Base-by-base conservation (phyloP, 2,797 vertebrate species). In the Scolopax rusticola region DNA sequence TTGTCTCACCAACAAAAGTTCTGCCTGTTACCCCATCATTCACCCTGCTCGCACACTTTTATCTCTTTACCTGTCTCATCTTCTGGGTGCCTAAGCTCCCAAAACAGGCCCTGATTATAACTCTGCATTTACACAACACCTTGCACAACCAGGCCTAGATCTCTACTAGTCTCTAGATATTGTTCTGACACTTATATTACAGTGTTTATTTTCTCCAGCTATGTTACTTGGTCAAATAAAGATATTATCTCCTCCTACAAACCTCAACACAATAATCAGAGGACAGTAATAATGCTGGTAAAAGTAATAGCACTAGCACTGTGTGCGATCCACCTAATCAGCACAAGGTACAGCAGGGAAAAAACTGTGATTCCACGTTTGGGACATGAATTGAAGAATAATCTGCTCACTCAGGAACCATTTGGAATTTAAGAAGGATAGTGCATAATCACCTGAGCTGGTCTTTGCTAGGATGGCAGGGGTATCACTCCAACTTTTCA, bases 401-500 rank as follows among this genome's bases (percentile, higher is more conserved):
- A 20, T 20, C 53, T 75, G 50, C 47, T 84, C 59, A 82, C 30
- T 84, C 1, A 0, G 74, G 64, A 21, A 11, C 0, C 1, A 68
- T 9, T 54, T 53, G 81, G 89, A 96, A 92, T 87, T 93, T 81
- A 79, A 90, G 94, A 87, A 63, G 59, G 59, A 50, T 67, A 92
- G 45, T 11, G 5, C 70, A 30, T 84, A 90, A 89, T 79, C 84
- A 89, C 41, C 8, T 1, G 1, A 80, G 75, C 87, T 83, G 51
- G 54, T 76, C 70, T 92, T 92, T 75, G 84, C 89, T 61, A 90
- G 59, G 38, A 84, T 7, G 15, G 32, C 67, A 90, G 74, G 74
- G 89, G 93, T 80, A 94, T 75, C 95, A 92, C 67, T 82, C 84
- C 68, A 76, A 16, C 68, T 45, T 68, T 87, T 89, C 67, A 85